Base-by-base conservation (phyloP, 2,888 invertebrate species). In the Lithodes maja region DNA sequence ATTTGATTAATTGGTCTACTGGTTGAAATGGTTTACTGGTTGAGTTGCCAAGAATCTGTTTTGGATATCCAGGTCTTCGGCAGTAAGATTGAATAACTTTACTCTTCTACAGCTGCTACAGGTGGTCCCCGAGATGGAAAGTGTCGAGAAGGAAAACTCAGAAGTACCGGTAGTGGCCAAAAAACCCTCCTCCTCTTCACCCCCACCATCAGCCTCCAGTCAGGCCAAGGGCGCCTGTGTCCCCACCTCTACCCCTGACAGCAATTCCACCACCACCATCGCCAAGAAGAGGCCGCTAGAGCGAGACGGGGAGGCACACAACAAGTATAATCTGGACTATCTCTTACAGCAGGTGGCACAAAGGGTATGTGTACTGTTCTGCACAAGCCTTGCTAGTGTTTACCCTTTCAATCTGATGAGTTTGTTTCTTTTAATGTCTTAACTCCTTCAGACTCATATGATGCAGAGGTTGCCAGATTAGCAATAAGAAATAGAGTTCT, bases 61-160 rank as follows among this genome's bases (percentile, higher is more conserved):
- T 33, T 33, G 33, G 33, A 33, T 33, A 33, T 33, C 33, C 33
- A 33, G 33, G 33, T 33, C 33, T 33, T 33, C 33, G 33, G 33
- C 33, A 33, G 33, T 33, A 33, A 33, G 33, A 33, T 33, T 33
- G 33, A 33, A 33, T 33, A 33, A 33, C 33, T 33, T 33, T 33
- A 33, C 33, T 33, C 33, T 33, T 33, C 33, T 33, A 50, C 9
- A 81, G 81, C 69, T 79, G 54, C 71, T 83, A 2, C 83, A 87
- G 78, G 81, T 85, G 74, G 88, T 88, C n/a, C 88, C 88, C 50
- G 85, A 85, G 80, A 53, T 88, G 54, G 88, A 85, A 52, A 69
- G 54, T 33, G 1, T 82, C 12, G 82, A 52, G 52, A n/a, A 52
- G 61, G 84, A 88, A 55, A 50, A 87, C 15, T 3, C 50, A 68